Base-by-base conservation (phyloP, 2,797 vertebrate species). In the Prunella strophiata region DNA sequence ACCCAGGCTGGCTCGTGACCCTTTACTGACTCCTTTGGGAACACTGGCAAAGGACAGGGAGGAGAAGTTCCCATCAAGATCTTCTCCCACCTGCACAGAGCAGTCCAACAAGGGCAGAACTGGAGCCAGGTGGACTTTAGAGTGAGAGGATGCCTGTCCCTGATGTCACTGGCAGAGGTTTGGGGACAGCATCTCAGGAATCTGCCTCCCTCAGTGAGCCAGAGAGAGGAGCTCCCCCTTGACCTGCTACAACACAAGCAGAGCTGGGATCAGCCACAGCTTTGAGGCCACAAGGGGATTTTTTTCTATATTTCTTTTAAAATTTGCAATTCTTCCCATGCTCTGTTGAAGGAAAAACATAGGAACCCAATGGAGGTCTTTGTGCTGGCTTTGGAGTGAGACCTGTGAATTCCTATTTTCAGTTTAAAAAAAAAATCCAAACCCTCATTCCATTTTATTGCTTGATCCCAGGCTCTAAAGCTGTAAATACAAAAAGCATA, bases 81-180 rank as follows among this genome's bases (percentile, higher is more conserved):
- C 75, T 47, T 43, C 21, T 83, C 57, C 30, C 25, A 62, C 16
- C 16, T 57, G 4, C 16, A 29, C 2, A 5, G 23, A 71, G 45
- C 68, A 80, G 30, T 23, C 45, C 57, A 51, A n/a, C 19, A 55
- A 63, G 13, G 20, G 7, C 36, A 62, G 25, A 89, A 30, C 22
- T 4, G 5, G 52, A 43, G 13, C 17, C 29, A 65, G 42, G 12
- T 3, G 6, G 17, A 7, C 5, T 68, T 66, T 11, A 10, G n/a
- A 43, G 27, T 0, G 0, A 58, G 59, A 40, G 0, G 1, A 7
- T 8, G 6, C 0, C 1, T 32, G 34, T 34, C 27, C 27, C n/a
- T 62, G 63, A n/a, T 65, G 38, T 30, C 32, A 8, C 9, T 3
- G 43, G 14, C 21, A 27, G 30, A 76, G 1, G 3, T 65, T 16